Conservation (phyloP, 2,888 invertebrate genomes). For the Megastigmus dorsalis region DNA sequence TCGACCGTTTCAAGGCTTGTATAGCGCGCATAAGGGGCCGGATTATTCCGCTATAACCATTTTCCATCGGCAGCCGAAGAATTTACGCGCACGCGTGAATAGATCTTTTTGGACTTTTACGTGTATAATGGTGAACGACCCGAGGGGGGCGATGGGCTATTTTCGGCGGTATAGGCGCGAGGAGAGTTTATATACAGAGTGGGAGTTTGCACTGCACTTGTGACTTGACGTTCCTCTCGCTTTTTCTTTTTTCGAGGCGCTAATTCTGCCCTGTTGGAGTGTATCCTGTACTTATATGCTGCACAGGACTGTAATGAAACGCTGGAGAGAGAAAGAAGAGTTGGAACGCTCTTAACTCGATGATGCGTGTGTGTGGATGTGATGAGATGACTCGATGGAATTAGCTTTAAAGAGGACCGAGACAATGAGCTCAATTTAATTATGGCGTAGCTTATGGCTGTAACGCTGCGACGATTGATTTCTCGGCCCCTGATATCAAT, state of each 20-base stretch:
- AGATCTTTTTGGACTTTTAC: too few species aligned
- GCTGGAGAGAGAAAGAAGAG: too few species aligned
- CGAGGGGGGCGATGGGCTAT: too few species aligned
- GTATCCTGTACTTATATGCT: not conserved
- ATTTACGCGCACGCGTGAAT: too few species aligned
- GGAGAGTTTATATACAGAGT: too few species aligned
- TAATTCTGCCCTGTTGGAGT: conserved; percentile 10
- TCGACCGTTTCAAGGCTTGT: not conserved
- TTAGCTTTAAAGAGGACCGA: not conserved
- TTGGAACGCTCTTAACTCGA: not conserved
- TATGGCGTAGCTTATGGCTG: too few species aligned
- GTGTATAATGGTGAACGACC: not conserved
- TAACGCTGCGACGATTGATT: too few species aligned
- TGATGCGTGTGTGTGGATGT: not conserved
- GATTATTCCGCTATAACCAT: too few species aligned
- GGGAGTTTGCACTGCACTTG: conserved; percentile 39
- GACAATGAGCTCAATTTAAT: not conserved
- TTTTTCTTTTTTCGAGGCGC: not conserved
- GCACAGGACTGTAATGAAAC: too few species aligned
- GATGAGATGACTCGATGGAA: conserved; percentile 3
- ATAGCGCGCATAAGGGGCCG: not conserved
- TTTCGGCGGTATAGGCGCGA: too few species aligned
- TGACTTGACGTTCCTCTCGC: conserved; percentile 13
- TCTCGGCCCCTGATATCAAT: too few species aligned
- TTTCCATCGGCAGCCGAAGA: not conserved